These are phyloP conservation scores for Chrysomallon squamiferum DNA, from an alignment of 1,140 invertebrate genomes.

Conservation along the genomic window DNA sequence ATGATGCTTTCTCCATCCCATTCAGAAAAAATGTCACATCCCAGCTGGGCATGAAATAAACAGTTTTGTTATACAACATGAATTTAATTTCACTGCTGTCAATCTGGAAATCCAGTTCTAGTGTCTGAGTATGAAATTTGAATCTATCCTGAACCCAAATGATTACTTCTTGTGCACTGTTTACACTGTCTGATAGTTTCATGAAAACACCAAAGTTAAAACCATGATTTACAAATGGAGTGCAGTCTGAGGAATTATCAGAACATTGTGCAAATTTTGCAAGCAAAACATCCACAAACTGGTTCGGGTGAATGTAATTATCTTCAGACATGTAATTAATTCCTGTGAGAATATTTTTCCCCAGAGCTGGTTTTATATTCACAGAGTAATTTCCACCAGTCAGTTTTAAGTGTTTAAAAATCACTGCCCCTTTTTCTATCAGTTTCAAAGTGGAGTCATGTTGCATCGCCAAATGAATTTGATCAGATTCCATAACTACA, in stretches of 20 bases:
- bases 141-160: neutral
- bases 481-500: neutral
- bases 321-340: neutral
- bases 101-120: neutral
- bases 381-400: neutral
- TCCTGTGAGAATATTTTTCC: neutral
- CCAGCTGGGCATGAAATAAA: neutral
- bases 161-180: neutral
- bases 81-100: neutral
- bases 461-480: neutral
- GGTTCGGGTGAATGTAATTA: neutral
- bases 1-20: neutral
- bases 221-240: neutral
- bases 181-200: neutral
- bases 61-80: neutral
- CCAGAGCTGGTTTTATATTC: neutral
- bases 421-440: neutral
- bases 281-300: neutral
- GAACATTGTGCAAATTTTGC: neutral
- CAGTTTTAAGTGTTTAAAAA: neutral
- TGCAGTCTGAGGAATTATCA: neutral
- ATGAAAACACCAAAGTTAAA: neutral
- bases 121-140: neutral
- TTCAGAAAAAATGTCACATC: neutral
- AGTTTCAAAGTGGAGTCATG: neutral